Evolutionary conservation across 1,140 invertebrate species (phyloP), one percentile per base, ranked within the genome.

Genomic region (Drusus annulatus): DNA sequence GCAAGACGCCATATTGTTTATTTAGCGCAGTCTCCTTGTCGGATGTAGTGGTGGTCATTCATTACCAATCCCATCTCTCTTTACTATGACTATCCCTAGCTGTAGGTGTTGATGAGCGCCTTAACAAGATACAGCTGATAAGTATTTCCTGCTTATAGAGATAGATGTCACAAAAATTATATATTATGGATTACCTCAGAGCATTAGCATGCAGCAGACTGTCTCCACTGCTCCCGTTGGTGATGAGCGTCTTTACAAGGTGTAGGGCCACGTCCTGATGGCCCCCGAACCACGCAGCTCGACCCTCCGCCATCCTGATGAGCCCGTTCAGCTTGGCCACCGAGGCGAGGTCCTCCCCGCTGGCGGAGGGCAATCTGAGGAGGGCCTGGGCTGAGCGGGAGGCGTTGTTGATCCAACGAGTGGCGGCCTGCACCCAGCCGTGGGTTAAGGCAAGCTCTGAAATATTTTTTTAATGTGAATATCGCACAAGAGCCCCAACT

Each of bases 361-460:
- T 56, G 7, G 25, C 52, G 8, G 21, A 21, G 51, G 60, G 68
- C 28, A 16, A 54, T 1, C 83, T 71, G 28, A 82, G 56, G 17
- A 86, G 79, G 83, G 76, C 84, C 31, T 60, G 81, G 31, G 45
- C 82, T 8, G 19, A 79, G 28, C 28, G 69, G 60, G 45, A 84
- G 17, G 79, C 78, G 15, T 17, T 60, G 75, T 62, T 78, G 10
- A 80, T 80, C 80, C 76, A 83, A 17, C 80, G 62, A 16, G 73
- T 79, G 21, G 73, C 63, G 0, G 62, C 71, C 51, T 81, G 78
- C 25, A 76, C n/a, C 45, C 74, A 78, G 15, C 54, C 54, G 62
- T 79, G 45, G 16, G 62, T 19, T 17, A 81, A 28, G 16, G 82
- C 82, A 84, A 79, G 85, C 85, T 78, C 86, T 86, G 52, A 84